Evolutionary conservation across 2,888 invertebrate species (phyloP), one percentile per base, ranked within the genome.

Genomic region (Notodonta dromedarius): DNA sequence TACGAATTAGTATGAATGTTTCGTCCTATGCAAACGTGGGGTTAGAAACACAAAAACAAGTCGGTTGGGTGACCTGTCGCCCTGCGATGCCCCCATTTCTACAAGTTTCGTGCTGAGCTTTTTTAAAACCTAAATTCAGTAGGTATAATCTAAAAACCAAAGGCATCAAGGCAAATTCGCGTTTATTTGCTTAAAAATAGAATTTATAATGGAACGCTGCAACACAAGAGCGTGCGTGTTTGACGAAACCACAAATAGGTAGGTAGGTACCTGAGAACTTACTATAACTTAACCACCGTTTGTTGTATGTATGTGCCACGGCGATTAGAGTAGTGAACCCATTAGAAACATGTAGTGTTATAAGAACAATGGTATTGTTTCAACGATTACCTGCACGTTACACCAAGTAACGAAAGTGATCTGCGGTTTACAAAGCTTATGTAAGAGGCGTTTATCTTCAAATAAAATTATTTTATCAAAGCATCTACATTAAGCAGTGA

Each of bases 371-470:
- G 63, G 63, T 54, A 76, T 78, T 76, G 71, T 74, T 70, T 73
- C 56, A 63, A 63, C 63, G 61, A 67, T 70, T 63, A 63, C 59
- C 56, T 55, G 55, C 60, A 52, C 58, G 62, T 61, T 56, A 67
- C 63, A 67, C 69, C 51, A 73, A 71, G 60, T 74, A 76, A 75
- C 69, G 77, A 81, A 81, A 80, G 73, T 73, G 66, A 75, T 75
- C 61, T 72, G 61, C 63, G 62, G 66, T 24, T 1, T 70, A 57
- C 60, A 39, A 57, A 44, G 52, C 67, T 73, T 77, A 82, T 65
- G 72, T 75, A 82, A 79, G 42, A 56, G 40, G 12, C 55, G 44
- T 44, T 56, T 44, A 42, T 5, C 44, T 44, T 44, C 6, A 42
- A 56, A 66, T 58, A 58, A 61, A 56, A 59, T 59, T 56, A 54